A percentile compares a stretch with the other conserved stretches of the same genome.
Evolutionary conservation across 2,113 vertebrate species (phyloP).

Genomic region (Fulica atra): DNA sequence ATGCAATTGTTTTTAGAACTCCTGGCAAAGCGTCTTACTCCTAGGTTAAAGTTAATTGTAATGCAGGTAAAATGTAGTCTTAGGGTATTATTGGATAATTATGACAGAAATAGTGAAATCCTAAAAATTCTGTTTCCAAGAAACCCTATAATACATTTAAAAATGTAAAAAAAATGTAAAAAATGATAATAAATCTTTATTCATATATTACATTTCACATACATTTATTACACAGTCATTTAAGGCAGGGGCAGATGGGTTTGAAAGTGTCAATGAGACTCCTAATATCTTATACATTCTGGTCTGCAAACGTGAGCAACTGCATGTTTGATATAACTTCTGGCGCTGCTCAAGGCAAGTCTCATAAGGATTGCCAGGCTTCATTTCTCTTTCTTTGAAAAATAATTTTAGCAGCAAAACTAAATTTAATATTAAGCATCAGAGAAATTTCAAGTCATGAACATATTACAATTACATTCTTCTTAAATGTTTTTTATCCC

Average conservation of each 20-base stretch:
- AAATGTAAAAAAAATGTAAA: background rate
- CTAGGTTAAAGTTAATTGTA: background rate
- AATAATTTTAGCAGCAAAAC: background rate
- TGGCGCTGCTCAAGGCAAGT: background rate
- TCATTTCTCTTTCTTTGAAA: background rate
- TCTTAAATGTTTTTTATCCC: background rate
- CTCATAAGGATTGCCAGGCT: background rate
- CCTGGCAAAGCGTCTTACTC: background rate
- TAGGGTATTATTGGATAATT: background rate
- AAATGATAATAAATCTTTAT: background rate
- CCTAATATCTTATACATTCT: background rate
- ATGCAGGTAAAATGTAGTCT: background rate
- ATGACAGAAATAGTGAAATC: background rate
- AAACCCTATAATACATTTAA: background rate
- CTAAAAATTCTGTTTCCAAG: background rate
- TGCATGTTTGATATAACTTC: background rate
- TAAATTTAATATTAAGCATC: background rate
- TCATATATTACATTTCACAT: background rate
- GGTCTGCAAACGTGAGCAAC: background rate
- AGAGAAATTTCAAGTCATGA: background rate
- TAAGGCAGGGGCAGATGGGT: background rate
- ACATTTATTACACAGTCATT: background rate
- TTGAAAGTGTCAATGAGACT: background rate
- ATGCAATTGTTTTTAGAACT: background rate
- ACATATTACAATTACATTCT: background rate